A percentile compares a stretch with the other conserved stretches of the same genome.
These are phyloP conservation scores for Glaucopsyche alexis DNA, from an alignment of 2,888 invertebrate species.

Conservation along the genomic window DNA sequence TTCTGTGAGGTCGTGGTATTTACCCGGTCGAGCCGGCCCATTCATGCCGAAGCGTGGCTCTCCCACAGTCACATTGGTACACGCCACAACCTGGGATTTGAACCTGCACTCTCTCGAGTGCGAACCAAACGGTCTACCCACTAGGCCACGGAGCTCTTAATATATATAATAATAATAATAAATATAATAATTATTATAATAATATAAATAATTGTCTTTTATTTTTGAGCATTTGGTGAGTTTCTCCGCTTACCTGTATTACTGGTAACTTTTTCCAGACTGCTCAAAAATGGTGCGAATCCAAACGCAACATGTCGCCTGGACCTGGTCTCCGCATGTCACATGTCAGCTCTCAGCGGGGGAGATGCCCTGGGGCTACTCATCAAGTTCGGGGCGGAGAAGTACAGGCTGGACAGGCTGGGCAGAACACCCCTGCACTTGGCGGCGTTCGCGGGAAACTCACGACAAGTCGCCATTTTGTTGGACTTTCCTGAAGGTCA, in stretches of 20 bases:
- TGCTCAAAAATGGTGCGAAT: conserved; percentile 69
- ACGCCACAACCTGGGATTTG: too few species aligned
- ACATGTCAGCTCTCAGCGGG: conserved; percentile 66
- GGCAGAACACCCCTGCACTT: conserved; percentile 74
- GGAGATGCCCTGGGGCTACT: conserved; percentile 62
- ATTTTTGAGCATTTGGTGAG: too few species aligned
- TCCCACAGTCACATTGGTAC: too few species aligned
- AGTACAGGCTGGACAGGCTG: conserved; percentile 60
- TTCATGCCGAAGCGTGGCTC: too few species aligned
- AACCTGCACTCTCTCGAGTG: too few species aligned
- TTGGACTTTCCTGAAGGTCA: conserved; percentile 69
- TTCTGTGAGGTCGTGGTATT: too few species aligned
- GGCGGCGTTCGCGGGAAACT: conserved; percentile 71
- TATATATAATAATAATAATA: too few species aligned
- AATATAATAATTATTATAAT: too few species aligned
- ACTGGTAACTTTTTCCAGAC: conserved; percentile 46
- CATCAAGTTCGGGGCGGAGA: conserved; percentile 67
- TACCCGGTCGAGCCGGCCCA: too few species aligned
- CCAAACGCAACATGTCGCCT: conserved; percentile 73
- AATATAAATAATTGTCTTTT: too few species aligned
- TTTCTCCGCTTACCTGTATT: not conserved
- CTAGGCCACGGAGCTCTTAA: too few species aligned
- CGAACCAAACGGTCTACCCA: too few species aligned
- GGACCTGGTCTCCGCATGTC: conserved; percentile 68
- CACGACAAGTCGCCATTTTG: conserved; percentile 64